Evolutionary conservation across 1,140 invertebrate genomes (phyloP), one percentile per base, ranked within the genome.

Genomic region (Zaprionus ornatus): DNA sequence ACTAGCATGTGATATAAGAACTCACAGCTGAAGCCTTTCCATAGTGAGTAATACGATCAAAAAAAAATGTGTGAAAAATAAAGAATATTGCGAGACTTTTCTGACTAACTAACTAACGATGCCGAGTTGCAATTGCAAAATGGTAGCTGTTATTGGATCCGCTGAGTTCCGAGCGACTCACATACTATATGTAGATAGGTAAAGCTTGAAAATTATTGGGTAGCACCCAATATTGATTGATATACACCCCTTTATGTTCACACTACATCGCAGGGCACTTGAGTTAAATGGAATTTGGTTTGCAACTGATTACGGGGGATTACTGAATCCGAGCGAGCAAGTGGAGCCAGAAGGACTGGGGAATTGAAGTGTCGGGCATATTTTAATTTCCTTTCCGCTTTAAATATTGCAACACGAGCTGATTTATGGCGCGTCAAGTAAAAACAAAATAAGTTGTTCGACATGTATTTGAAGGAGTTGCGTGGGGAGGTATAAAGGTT

Each of bases 401-500:
- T 67, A 59, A 71, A 72, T 72, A 59, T 57, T 59, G 64, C 54
- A 59, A 45, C 48, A 60, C 25, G 32, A 67, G 55, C n/a, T 42
- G 63, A 64, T 70, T 64, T 63, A 74, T 57, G 55, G 67, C 61
- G 48, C 29, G 66, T 25, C 55, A 55, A 55, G 52, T 29, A 29
- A 50, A 52, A 50, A 59, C 4, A 13, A 37, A 37, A 13, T 12
- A 23, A 54, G 21, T 25, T 54, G 4, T 54, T 15, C n/a, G n/a
- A n/a, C n/a, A 23, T 21, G 6, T 32, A 32, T 10, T 32, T 32
- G 9, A 32, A 32, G 19, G 21, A 19, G 4, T 12, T 4, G 7
- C 45, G 21, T 37, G 61, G 61, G 19, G 3, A 17, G 48, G 12
- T 54, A n/a, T 1, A 23, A 17, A 7, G 9, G 27, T 35, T 35